Evolutionary conservation across 37 sponge, comb jelly and placozoan genomes (phyloP).

Genomic region (Tethya wilhelma): DNA sequence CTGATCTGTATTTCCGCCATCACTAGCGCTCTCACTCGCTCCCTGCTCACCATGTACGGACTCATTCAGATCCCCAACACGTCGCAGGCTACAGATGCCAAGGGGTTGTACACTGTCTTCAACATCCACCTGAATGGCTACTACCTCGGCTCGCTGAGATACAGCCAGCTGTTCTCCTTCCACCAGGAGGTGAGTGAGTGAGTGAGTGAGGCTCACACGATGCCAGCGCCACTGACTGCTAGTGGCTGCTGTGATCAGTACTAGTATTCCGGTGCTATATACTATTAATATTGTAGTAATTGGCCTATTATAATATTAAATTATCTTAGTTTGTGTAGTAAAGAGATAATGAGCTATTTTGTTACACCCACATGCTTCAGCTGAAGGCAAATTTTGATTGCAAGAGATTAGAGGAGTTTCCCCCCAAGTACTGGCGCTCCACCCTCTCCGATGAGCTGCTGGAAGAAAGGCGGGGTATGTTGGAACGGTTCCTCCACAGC

Average conservation of each 20-base stretch:
- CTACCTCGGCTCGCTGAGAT: slow-evolving; percentile 72
- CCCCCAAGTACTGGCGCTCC: slow-evolving; percentile 19
- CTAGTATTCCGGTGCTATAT: too few species aligned
- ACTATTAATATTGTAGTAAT: too few species aligned
- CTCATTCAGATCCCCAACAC: slow-evolving; percentile 28
- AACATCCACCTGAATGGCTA: slow-evolving; percentile 64
- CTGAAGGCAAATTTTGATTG: slow-evolving; percentile 33
- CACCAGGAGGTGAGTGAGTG: slow-evolving; percentile 62
- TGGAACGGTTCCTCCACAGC: slow-evolving; percentile 55
- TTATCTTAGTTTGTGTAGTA: too few species aligned
- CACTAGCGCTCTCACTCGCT: neutral
- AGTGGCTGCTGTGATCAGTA: too few species aligned
- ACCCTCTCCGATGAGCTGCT: slow-evolving; percentile 26
- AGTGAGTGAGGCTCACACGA: too few species aligned
- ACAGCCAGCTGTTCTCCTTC: slow-evolving; percentile 67
- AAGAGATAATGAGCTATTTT: too few species aligned
- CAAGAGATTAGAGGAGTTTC: slow-evolving; percentile 41
- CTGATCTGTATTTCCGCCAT: neutral
- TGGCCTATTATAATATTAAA: too few species aligned
- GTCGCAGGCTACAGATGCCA: slow-evolving; percentile 31
- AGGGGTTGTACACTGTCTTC: slow-evolving; percentile 44
- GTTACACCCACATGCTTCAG: too few species aligned
- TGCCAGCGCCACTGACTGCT: too few species aligned
- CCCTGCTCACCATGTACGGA: neutral
- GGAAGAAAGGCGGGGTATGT: slow-evolving; percentile 14